Conservation (phyloP, 2,797 vertebrate species). For the Spondyliosoma cantharus region DNA sequence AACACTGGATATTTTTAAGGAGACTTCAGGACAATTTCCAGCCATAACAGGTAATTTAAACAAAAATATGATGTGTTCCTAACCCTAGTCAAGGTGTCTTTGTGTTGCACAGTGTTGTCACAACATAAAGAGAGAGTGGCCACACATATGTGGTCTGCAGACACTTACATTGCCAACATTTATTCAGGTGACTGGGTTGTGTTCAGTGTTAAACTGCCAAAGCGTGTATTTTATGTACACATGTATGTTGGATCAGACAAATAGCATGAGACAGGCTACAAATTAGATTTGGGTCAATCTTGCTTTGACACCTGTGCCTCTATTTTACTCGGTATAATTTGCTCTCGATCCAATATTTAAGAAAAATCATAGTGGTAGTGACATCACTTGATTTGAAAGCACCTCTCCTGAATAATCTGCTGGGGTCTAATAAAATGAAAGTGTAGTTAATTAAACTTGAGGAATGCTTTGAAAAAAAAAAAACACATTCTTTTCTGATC, state of each 20-base stretch:
- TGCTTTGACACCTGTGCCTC: neutral
- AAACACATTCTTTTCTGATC: neutral
- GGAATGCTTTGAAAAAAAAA: slow-evolving; percentile 17
- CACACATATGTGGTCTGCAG: too few relatives aligned
- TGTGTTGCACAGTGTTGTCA: too few relatives aligned
- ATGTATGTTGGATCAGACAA: neutral
- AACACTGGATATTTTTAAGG: too few relatives aligned
- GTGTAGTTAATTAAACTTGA: slow-evolving; percentile 3
- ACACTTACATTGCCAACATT: too few relatives aligned
- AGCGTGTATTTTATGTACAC: neutral
- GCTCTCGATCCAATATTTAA: neutral
- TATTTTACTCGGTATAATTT: neutral
- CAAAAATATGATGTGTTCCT: too few relatives aligned
- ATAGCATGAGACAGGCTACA: neutral
- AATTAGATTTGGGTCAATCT: neutral
- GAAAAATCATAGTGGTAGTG: neutral
- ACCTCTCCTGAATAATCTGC: neutral
- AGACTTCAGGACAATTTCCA: too few relatives aligned
- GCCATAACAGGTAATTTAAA: too few relatives aligned
- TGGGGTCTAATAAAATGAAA: neutral
- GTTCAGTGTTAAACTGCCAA: neutral
- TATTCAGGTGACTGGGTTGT: too few relatives aligned
- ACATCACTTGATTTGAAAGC: neutral
- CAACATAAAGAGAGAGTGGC: too few relatives aligned
- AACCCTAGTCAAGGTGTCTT: too few relatives aligned